Evolutionary conservation across 2,797 vertebrate genomes (phyloP).

Genomic region (Hypotaenidia philippensis): DNA sequence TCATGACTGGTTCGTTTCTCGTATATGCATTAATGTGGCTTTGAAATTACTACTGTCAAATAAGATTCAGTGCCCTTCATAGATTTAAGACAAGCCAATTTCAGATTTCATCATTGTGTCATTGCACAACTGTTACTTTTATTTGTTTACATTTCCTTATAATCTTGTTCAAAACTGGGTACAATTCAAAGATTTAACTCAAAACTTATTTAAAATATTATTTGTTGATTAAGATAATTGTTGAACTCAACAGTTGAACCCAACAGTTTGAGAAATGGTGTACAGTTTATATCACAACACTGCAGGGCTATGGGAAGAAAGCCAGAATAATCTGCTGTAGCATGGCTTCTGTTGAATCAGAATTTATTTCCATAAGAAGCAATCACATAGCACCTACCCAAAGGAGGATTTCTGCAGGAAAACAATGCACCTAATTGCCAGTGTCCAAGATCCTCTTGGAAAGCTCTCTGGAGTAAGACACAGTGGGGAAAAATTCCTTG

Average conservation of each 20-base stretch:
- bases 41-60: background rate
- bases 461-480: background rate
- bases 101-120: background rate
- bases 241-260: background rate
- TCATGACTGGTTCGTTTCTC: background rate
- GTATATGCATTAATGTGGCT: background rate
- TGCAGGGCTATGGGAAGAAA: background rate
- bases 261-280: background rate
- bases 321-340: background rate
- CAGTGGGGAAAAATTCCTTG: accelerated
- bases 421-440: background rate
- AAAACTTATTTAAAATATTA: background rate
- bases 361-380: background rate
- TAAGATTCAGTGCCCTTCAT: background rate
- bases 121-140: background rate
- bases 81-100: background rate
- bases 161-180: background rate
- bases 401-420: background rate
- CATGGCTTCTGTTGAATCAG: background rate
- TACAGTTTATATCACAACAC: background rate
- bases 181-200: background rate
- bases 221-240: background rate
- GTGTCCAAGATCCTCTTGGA: background rate
- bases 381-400: background rate
- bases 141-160: background rate